Conservation (phyloP, 64 coral and sea anemone genomes). For the Dendronephthya gigantea region DNA sequence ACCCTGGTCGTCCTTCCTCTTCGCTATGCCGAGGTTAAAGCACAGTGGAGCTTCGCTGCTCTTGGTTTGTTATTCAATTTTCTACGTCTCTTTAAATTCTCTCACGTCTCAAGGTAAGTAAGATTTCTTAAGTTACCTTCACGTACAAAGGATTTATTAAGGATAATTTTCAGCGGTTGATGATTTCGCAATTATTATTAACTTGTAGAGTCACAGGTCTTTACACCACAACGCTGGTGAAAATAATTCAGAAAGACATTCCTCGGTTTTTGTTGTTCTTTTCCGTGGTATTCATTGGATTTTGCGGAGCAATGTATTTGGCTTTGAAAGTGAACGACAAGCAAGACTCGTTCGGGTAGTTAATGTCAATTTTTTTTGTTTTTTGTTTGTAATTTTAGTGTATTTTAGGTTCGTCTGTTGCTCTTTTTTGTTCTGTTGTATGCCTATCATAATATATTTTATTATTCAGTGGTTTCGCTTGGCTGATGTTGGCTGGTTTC, state of each 20-base stretch:
- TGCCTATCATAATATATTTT: no score
- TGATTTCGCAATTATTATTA: not conserved
- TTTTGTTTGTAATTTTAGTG: no score
- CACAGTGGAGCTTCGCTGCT: constrained; percentile 63
- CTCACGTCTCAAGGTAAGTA: constrained; percentile 66
- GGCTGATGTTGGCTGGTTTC: constrained; percentile 52
- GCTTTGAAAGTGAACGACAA: constrained; percentile 27
- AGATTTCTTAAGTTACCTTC: no score
- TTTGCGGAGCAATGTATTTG: constrained; percentile 69
- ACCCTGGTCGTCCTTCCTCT: constrained; percentile 39
- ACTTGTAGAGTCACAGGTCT: constrained; percentile 55
- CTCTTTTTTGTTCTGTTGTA: not conserved
- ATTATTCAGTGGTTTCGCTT: constrained; percentile 53
- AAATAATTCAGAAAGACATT: constrained; percentile 56
- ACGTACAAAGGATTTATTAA: no score
- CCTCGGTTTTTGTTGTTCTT: constrained; percentile 59
- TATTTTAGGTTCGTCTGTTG: no score
- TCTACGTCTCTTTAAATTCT: constrained; percentile 75
- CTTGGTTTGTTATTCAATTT: constrained; percentile 67
- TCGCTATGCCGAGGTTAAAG: constrained; percentile 40
- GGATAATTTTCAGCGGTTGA: no score
- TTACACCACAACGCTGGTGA: constrained; percentile 68
- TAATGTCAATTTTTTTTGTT: not conserved
- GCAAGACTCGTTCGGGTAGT: constrained; percentile 45
- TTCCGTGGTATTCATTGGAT: constrained; percentile 58